These are phyloP conservation scores for Aratinga solstitialis DNA, from an alignment of 2,797 vertebrate genomes.

Conservation along the genomic window DNA sequence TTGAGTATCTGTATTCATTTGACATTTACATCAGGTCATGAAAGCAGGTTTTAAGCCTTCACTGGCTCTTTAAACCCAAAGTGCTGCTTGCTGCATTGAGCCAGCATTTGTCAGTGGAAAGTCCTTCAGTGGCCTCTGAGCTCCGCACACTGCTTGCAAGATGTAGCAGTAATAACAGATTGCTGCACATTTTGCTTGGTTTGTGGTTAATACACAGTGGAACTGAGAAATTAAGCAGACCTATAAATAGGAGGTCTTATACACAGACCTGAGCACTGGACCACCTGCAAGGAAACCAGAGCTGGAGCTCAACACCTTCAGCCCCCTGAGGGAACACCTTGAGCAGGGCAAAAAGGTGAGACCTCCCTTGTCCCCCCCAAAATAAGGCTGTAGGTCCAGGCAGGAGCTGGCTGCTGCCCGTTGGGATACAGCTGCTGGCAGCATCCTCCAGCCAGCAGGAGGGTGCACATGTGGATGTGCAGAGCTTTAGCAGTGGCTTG, in stretches of 20 bases:
- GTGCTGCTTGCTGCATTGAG: conserved; percentile 11
- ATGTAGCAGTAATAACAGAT: neutral
- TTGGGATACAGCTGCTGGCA: neutral
- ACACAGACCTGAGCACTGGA: neutral
- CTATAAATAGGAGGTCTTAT: conserved; percentile 16
- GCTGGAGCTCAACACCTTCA: neutral
- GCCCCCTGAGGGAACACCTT: too few species aligned
- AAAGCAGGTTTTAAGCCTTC: neutral
- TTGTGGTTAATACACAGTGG: neutral
- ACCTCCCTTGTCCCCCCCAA: neutral
- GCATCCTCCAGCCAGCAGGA: neutral
- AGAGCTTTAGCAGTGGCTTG: neutral
- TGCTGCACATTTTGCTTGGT: neutral
- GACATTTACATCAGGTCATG: neutral
- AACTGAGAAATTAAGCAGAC: conserved; percentile 6
- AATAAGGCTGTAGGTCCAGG: neutral
- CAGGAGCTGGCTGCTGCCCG: neutral
- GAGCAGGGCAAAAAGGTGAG: neutral
- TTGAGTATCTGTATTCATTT: neutral
- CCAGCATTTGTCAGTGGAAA: neutral
- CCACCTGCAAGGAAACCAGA: neutral
- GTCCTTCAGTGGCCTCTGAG: neutral
- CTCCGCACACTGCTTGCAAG: neutral
- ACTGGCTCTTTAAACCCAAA: conserved; percentile 39
- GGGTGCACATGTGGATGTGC: neutral